Evolutionary conservation across 2,113 vertebrate species (phyloP), one percentile per base, ranked within the genome.

Genomic region (Pungitius pungitius): DNA sequence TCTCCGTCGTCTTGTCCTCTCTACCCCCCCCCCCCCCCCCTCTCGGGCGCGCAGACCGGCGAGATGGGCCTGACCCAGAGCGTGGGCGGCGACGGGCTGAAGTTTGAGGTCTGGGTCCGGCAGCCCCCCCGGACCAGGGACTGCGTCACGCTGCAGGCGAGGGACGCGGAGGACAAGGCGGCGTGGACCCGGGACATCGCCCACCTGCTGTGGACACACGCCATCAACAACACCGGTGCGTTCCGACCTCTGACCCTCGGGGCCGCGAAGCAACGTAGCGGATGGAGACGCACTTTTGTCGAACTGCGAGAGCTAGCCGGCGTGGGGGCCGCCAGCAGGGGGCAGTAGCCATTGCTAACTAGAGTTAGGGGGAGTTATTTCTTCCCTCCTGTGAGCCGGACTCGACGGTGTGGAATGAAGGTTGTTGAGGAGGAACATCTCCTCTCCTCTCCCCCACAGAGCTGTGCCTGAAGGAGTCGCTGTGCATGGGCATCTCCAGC

Each of bases 61-160:
- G 96, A 96, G 85, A 95, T 97, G 95, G 96, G 96, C 5, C 88
- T 97, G 76, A 97, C 96, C 11, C 96, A 97, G 89, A 95, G 92
- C 35, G 94, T 96, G 0, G 96, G 96, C 0, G 94, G 95, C 57
- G 95, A 94, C 0, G 95, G 96, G 0, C 75, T 95, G 54, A 94
- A 92, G 85, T 96, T 97, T 13, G 96, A 96, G 63, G 83, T 97
- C 0, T 97, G 96, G 96, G 95, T 97, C 22, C 93, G 96, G 18
- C 92, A 93, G 58, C 89, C 94, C 0, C 92, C 94, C 6, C 91
- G 94, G 1, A 92, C 93, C 68, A 91, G 90, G 60, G 95, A 96
- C 79, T 94, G 93, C 10, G 90, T 96, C 65, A 95, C 95, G 12
- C 88, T 97, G 49, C 96, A 97, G 77, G 94, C 94, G 0, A 64